Evolutionary conservation across 2,888 invertebrate species (phyloP).

Genomic region (Tridacna crocea): DNA sequence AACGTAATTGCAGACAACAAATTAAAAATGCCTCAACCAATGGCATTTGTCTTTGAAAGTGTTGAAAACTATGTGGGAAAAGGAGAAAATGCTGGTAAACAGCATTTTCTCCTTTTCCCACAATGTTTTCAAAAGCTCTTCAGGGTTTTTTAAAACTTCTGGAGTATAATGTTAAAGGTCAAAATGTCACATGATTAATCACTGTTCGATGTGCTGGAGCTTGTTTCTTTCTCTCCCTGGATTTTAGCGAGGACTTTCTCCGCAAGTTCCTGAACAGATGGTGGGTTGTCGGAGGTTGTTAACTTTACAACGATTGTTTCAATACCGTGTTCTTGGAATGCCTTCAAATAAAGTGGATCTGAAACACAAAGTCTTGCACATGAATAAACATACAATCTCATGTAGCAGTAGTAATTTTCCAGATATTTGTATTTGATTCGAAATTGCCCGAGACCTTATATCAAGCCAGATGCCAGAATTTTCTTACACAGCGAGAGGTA

Average conservation of each 20-base stretch:
- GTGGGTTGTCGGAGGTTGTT: constrained; percentile 25
- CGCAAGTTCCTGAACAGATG: constrained; percentile 56
- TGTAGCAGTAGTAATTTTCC: neutral
- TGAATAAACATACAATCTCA: neutral
- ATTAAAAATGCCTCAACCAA: neutral
- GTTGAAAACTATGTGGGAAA: neutral
- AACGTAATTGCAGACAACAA: neutral
- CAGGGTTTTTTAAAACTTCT: neutral
- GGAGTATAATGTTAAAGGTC: neutral
- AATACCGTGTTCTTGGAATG: constrained; percentile 57
- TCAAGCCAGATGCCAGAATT: too few relatives aligned
- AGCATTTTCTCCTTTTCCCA: neutral
- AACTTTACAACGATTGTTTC: constrained; percentile 46
- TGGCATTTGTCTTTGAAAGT: neutral
- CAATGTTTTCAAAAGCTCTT: neutral
- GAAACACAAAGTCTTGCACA: constrained; percentile 10
- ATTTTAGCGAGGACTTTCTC: constrained; percentile 44
- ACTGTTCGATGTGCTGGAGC: constrained; percentile 18
- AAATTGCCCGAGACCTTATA: too few relatives aligned
- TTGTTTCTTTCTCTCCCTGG: constrained; percentile 38
- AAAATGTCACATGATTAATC: constrained; percentile 18
- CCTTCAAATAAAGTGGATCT: constrained; percentile 54
- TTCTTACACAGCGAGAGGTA: too few relatives aligned
- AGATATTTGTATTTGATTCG: too few relatives aligned
- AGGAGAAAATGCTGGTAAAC: neutral